A percentile compares a stretch with the other conserved stretches of the same genome.
phyloP scores from a whole-genome alignment of 2,113 vertebrate genomes.

The Dasyurus viverrinus region DNA sequence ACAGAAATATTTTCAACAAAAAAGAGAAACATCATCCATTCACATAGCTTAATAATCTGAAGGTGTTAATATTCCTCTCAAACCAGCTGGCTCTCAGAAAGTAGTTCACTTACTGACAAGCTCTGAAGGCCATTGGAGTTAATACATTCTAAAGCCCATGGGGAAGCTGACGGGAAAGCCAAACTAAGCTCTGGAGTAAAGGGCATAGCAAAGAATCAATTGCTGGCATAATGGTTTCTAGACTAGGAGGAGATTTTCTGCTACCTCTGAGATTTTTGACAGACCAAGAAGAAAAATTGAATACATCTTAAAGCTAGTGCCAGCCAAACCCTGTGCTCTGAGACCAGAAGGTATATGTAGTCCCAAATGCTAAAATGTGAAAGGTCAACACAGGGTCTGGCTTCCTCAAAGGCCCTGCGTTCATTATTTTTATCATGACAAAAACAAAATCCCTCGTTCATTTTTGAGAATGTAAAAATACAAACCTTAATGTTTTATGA shows the following conservation, averaged over 20 bases:
- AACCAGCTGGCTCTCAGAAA: neutral
- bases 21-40: neutral
- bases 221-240: neutral
- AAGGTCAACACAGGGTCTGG: neutral
- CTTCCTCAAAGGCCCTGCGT: neutral
- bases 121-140: neutral
- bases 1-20: neutral
- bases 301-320: neutral
- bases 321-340: neutral
- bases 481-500: neutral
- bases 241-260: neutral
- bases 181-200: neutral
- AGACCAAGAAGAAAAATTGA: neutral
- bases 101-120: slow-evolving; percentile 1
- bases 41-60: neutral
- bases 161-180: neutral
- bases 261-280: slow-evolving; percentile 9
- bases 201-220: slow-evolving; percentile 3
- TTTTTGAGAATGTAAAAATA: neutral
- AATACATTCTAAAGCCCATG: neutral
- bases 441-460: neutral
- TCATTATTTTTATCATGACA: neutral
- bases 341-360: neutral
- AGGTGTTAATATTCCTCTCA: neutral
- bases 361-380: neutral